These are phyloP conservation scores for Aviceda subcristata DNA, from an alignment of 2,113 vertebrate species.

Conservation along the genomic window DNA sequence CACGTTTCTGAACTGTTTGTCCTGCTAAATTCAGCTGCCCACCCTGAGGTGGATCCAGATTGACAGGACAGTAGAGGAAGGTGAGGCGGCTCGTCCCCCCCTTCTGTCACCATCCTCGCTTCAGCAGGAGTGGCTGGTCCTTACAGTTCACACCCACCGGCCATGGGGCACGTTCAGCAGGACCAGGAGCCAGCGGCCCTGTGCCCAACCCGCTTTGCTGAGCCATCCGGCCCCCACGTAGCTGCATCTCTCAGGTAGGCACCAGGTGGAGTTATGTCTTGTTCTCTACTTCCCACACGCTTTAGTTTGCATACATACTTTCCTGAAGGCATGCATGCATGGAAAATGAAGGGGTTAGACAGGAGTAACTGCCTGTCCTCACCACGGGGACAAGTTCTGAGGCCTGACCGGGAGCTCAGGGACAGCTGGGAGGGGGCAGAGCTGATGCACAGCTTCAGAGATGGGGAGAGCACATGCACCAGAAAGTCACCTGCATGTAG, in stretches of 20 bases:
- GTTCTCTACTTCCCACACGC: neutral
- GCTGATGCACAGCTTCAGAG: neutral
- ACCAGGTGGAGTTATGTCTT: neutral
- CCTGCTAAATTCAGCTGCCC: neutral
- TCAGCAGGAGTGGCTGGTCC: neutral
- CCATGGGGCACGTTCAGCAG: accelerated
- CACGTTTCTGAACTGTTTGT: neutral
- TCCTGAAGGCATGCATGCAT: neutral
- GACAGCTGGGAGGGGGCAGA: neutral
- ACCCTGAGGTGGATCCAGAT: neutral
- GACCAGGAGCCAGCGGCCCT: neutral
- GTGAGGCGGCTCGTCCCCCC: accelerated
- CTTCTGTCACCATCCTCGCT: neutral
- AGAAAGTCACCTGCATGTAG: accelerated
- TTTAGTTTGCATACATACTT: accelerated
- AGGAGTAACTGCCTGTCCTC: neutral
- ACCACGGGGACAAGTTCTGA: neutral
- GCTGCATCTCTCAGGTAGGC: neutral
- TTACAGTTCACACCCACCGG: neutral
- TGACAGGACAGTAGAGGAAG: accelerated
- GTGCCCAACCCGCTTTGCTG: neutral
- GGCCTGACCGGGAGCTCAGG: neutral
- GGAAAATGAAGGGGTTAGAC: neutral
- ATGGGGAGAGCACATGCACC: accelerated
- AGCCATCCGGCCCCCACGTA: accelerated